phyloP scores from a whole-genome alignment of 2,888 invertebrate species.

The Prenolepis imparis region DNA sequence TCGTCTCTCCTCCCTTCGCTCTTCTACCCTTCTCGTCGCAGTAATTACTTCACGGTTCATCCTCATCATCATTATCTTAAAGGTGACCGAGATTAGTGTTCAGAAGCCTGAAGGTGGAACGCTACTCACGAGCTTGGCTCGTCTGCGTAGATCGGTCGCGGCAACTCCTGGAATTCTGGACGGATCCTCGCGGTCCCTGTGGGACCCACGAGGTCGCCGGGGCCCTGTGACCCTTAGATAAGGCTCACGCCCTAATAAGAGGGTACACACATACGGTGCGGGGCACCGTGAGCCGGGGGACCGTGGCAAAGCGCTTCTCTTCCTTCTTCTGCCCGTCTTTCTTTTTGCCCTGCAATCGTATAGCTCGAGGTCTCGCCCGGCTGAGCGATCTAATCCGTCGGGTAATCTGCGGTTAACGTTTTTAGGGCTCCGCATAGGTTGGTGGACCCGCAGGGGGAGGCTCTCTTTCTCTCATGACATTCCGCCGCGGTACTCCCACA shows the following conservation, averaged over 20 bases:
- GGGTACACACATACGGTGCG: slow-evolving; percentile 79
- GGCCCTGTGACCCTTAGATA: slow-evolving; percentile 85
- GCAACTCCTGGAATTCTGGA: slow-evolving; percentile 77
- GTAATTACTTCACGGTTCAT: slow-evolving; percentile 53
- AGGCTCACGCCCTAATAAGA: slow-evolving; percentile 86
- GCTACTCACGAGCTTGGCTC: background rate
- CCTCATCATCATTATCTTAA: slow-evolving; percentile 43
- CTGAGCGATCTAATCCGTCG: slow-evolving; percentile 76
- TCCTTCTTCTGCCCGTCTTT: slow-evolving; percentile 46
- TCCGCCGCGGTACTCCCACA: slow-evolving; percentile 77
- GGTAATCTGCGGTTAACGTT: slow-evolving; percentile 82
- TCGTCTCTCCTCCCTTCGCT: background rate
- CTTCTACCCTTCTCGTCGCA: background rate
- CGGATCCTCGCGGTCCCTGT: slow-evolving; percentile 70
- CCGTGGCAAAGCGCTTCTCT: slow-evolving; percentile 70
- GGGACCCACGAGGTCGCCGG: slow-evolving; percentile 82
- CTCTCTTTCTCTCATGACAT: slow-evolving; percentile 69
- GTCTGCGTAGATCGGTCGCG: slow-evolving; percentile 59
- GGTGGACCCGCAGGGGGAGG: slow-evolving; percentile 44
- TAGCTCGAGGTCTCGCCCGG: slow-evolving; percentile 71
- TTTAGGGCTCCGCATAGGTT: slow-evolving; percentile 76
- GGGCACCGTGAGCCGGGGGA: slow-evolving; percentile 63
- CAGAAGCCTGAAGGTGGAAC: slow-evolving; percentile 51
- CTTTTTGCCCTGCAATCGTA: slow-evolving; percentile 73
- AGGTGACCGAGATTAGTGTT: slow-evolving; percentile 56